Base-by-base conservation (phyloP, 2,888 invertebrate species). In the Vandiemenella viatica region DNA sequence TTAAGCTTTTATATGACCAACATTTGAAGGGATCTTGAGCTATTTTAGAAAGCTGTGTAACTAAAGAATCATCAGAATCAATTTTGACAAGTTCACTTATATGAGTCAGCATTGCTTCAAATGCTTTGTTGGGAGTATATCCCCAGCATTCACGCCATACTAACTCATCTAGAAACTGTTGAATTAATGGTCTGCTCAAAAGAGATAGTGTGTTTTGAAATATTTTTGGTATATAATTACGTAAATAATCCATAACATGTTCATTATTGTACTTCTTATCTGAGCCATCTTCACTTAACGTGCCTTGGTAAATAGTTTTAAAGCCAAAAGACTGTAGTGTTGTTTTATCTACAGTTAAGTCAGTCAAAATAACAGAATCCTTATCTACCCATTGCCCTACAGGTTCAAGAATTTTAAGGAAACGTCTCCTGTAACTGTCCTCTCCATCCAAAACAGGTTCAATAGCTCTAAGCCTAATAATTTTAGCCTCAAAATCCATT, bases 121-220 rank as follows among this genome's bases (percentile, higher is more conserved):
- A 91, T 0, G 88, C 82, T 57, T 78, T 76, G 0, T 80, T 73
- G 0, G 89, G 79, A 0, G 83, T 80, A 4, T 77, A 73, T 0
- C 89, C 90, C 62, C 78, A 90, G 61, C 83, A 80, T 63, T 91
- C 90, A 50, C 91, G 73, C 90, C 91, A 91, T 10, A 88, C 82
- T 16, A 91, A 67, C 61, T 91, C 91, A 63, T 91, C 90, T 55
- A 91, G 67, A 65, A 90, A 90, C 64, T 89, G 88, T 64, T 91
- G 91, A 59, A 91, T 88, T 63, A 89, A 85, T 65, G 83, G 84
- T 43, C 86, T 72, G 2, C 85, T 87, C 1, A 91, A 67, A 55
- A 88, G 63, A 8, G 87, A 86, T 6, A 90, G 65, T 0, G 89
- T 89, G 57, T 87, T 89, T 69, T 66, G 65, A 68, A 90, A 91